These are phyloP conservation scores for Tethea ocularis DNA, from an alignment of 2,888 invertebrate species.

Conservation along the genomic window DNA sequence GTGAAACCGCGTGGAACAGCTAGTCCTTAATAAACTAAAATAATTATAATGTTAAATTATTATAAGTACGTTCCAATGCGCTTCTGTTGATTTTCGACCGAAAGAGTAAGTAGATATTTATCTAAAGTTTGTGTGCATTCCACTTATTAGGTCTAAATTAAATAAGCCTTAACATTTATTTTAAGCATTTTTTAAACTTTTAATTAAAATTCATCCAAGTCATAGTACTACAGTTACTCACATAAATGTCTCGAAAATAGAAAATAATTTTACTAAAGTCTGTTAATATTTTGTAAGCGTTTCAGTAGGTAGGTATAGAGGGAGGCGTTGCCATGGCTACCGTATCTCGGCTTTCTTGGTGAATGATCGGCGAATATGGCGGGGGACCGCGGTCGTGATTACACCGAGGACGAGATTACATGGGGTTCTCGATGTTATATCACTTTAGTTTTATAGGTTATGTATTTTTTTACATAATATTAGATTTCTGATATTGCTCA, in stretches of 20 bases:
- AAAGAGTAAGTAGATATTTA: not conserved
- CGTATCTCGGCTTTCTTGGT: constrained; percentile 71
- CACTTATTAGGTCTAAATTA: not conserved
- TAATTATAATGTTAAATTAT: too few relatives aligned
- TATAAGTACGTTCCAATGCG: too few relatives aligned
- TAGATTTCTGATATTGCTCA: too few relatives aligned
- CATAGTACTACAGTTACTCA: not conserved
- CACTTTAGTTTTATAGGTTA: too few relatives aligned
- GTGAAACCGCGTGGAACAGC: too few relatives aligned
- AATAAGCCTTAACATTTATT: not conserved
- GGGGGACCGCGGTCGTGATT: constrained; percentile 30
- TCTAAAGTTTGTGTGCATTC: not conserved
- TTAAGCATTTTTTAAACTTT: not conserved
- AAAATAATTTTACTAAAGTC: not conserved
- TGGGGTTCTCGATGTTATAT: constrained; percentile 27
- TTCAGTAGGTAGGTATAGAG: not conserved
- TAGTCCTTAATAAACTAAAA: too few relatives aligned
- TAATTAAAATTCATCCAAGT: not conserved
- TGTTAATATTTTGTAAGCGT: not conserved
- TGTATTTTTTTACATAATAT: too few relatives aligned
- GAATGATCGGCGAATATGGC: constrained; percentile 59
- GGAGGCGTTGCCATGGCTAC: constrained; percentile 56
- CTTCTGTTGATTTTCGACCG: too few relatives aligned
- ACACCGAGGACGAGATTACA: constrained; percentile 36
- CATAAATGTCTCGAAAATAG: not conserved